These are phyloP conservation scores for Epizoanthus ramosus DNA, from an alignment of 92 coral and sea anemone genomes.

Conservation along the genomic window DNA sequence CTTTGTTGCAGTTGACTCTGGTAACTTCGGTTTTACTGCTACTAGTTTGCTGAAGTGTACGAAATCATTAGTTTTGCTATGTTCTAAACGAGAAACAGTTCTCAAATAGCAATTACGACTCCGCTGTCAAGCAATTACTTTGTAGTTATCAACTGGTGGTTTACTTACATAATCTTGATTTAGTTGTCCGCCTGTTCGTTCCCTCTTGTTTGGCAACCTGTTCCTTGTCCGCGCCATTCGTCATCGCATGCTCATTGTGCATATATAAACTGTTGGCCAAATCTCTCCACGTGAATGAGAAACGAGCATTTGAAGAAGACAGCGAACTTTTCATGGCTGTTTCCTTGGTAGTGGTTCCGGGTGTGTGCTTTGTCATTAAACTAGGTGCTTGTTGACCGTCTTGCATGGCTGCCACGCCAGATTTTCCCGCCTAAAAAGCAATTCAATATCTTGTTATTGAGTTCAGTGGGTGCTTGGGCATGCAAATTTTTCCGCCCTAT, in stretches of 20 bases:
- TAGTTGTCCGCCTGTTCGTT: not conserved
- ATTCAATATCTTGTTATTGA: conserved; percentile 22
- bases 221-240: conserved; percentile 15
- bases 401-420: conserved; percentile 34
- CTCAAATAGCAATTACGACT: too few species aligned
- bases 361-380: conserved; percentile 23
- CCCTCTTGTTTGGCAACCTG: conserved; percentile 13
- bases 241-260: conserved; percentile 16
- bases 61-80: too few species aligned
- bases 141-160: not conserved
- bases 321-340: conserved; percentile 25
- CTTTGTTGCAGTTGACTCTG: too few species aligned
- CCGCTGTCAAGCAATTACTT: not conserved
- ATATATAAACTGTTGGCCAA: conserved; percentile 30
- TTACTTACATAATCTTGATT: conserved; percentile 15
- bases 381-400: conserved; percentile 28
- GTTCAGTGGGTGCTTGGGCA: conserved; percentile 28
- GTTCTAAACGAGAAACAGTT: not conserved
- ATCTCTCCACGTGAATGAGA: conserved; percentile 41
- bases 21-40: too few species aligned
- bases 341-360: conserved; percentile 17
- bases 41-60: not conserved
- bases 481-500: conserved; percentile 33
- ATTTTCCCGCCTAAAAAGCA: conserved; percentile 34
- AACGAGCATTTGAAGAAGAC: not conserved